phyloP scores from a whole-genome alignment of 2,888 invertebrate species.

The Erebia palarica region DNA sequence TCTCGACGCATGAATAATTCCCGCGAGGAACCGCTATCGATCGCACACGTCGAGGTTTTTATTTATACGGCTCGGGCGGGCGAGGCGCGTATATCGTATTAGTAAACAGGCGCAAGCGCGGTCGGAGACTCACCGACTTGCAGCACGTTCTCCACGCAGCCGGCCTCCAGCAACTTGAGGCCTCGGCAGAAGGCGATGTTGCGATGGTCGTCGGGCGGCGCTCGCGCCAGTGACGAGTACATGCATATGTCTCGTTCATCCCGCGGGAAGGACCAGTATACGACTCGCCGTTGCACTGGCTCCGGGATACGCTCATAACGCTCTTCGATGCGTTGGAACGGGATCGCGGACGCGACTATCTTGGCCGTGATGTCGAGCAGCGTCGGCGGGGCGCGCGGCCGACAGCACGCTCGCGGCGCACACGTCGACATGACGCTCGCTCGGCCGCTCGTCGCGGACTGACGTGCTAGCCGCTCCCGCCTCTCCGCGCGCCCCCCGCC shows the following conservation, averaged over 20 bases:
- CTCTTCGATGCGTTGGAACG: constrained; percentile 93
- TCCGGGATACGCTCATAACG: constrained; percentile 94
- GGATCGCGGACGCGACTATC: constrained; percentile 91
- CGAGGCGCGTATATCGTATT: constrained; percentile 74
- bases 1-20: constrained; percentile 81
- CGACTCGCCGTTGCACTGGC: constrained; percentile 93
- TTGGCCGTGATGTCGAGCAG: constrained; percentile 92
- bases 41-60: constrained; percentile 82
- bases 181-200: constrained; percentile 94
- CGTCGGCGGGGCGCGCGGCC: constrained; percentile 86
- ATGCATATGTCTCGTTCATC: constrained; percentile 94
- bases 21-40: constrained; percentile 81
- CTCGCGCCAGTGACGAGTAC: constrained; percentile 90
- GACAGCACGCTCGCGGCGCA: constrained; percentile 80
- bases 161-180: constrained; percentile 90
- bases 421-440: constrained; percentile 80
- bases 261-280: constrained; percentile 94
- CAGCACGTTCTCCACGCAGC: constrained; percentile 92
- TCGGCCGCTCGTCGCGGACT: constrained; percentile 80
- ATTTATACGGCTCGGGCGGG: constrained; percentile 81
- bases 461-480: constrained; percentile 48
- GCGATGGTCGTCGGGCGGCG: constrained; percentile 86
- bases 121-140: constrained; percentile 90
- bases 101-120: constrained; percentile 82
- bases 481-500: constrained; percentile 50